Evolutionary conservation across 2,888 invertebrate genomes (phyloP).

Genomic region (Amblyjoppa proteus): DNA sequence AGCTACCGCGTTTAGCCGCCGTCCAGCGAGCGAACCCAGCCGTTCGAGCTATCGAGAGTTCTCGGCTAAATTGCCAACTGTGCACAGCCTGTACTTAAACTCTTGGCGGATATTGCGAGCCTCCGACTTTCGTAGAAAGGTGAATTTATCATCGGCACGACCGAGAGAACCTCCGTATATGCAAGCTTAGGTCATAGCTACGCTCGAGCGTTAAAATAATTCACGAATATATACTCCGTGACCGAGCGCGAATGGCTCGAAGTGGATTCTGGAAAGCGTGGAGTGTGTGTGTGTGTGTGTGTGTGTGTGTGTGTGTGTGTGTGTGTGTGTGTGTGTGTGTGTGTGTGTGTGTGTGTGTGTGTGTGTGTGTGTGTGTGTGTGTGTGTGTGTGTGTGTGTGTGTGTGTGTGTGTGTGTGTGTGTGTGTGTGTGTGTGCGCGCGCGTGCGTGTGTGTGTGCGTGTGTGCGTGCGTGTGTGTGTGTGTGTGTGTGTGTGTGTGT

Average conservation of each 20-base stretch:
- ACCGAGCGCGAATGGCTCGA: conserved; percentile 32
- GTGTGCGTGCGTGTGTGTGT: too few species aligned
- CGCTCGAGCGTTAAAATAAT: conserved; percentile 28
- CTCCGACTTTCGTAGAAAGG: conserved; percentile 55
- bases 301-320: conserved; percentile 22
- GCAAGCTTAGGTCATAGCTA: conserved; percentile 28
- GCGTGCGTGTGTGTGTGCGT: too few species aligned
- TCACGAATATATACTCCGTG: conserved; percentile 11
- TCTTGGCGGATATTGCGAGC: conserved; percentile 29
- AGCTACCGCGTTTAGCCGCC: conserved; percentile 36
- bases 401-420: conserved; percentile 19
- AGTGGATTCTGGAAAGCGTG: not conserved
- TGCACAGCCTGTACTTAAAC: not conserved
- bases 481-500: too few species aligned
- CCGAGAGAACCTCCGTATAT: not conserved
- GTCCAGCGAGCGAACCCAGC: conserved; percentile 44
- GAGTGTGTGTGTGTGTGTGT: conserved; percentile 13
- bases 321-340: conserved; percentile 22
- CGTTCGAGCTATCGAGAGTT: conserved; percentile 40
- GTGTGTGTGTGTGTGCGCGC: conserved; percentile 14
- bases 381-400: conserved; percentile 22
- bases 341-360: conserved; percentile 19
- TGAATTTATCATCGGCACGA: conserved; percentile 51
- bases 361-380: conserved; percentile 22
- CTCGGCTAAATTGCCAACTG: not conserved